Evolutionary conservation across 1,140 invertebrate species (phyloP).

Genomic region (Drosophila subobscura): DNA sequence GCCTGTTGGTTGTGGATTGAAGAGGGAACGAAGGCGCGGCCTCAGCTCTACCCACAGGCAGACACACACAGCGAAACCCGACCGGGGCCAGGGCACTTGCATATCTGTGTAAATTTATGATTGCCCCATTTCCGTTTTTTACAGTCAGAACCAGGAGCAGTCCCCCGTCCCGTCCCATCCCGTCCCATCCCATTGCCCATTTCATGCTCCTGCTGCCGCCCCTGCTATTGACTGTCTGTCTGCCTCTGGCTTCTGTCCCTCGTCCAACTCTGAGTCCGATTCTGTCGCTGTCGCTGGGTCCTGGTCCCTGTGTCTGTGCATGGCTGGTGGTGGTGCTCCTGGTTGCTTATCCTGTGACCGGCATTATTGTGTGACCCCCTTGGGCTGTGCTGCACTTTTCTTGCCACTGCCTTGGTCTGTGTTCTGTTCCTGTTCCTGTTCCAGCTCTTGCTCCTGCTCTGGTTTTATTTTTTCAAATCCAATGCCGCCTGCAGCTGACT

Average conservation of each 20-base stretch:
- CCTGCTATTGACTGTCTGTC: constrained; percentile 72
- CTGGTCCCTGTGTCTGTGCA: constrained; percentile 15
- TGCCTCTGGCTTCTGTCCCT: constrained; percentile 9
- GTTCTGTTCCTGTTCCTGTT: constrained; percentile 21
- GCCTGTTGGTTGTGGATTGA: constrained; percentile 52
- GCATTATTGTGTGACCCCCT: constrained; percentile 76
- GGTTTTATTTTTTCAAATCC: constrained; percentile 61
- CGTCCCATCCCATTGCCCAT: too few species aligned
- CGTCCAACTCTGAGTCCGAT: not conserved
- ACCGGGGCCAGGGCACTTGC: constrained; percentile 63
- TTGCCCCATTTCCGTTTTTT: constrained; percentile 82
- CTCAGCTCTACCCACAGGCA: constrained; percentile 11
- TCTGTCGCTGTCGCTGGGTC: not conserved
- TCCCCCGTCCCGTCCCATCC: too few species aligned
- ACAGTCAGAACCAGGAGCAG: constrained; percentile 43
- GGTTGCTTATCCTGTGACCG: constrained; percentile 78
- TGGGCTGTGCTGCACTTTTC: constrained; percentile 64
- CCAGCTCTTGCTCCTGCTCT: constrained; percentile 5
- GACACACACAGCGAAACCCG: constrained; percentile 18
- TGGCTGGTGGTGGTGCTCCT: constrained; percentile 28
- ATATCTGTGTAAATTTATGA: constrained; percentile 83
- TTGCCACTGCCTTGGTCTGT: constrained; percentile 43
- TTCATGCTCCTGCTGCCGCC: constrained; percentile 17
- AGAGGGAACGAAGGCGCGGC: constrained; percentile 16
- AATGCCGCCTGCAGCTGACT: constrained; percentile 77